Base-by-base conservation (phyloP, 2,797 vertebrate species). In the Toxotes lorentzi region DNA sequence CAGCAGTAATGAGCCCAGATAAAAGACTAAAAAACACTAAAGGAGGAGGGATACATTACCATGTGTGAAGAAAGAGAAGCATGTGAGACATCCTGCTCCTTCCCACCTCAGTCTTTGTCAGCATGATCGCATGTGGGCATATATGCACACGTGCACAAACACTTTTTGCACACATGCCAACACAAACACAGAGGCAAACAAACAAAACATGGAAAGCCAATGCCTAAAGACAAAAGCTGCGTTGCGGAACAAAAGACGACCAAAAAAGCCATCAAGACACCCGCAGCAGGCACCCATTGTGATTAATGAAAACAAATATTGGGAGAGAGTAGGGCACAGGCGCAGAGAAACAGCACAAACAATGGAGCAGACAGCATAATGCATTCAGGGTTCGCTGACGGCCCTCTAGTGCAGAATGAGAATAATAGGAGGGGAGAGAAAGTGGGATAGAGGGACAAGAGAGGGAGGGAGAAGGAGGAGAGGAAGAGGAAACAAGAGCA, bases 281-380 rank as follows among this genome's bases (percentile, higher is more conserved):
- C 93, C 93, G 90, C 95, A 95, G 94, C 95, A 95, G 95, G 93
- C 94, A 89, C 95, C 95, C 95, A 96, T 95, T 95, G 95, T 95
- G 96, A 96, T 97, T 96, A 96, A 96, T 97, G 95, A 96, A 96
- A 96, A 96, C 94, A 96, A 97, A 97, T 95, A 96, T 96, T 95
- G 95, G 95, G 91, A 90, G 89, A 91, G 91, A 94, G 89, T 81
- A 84, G 84, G 89, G 87, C 86, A 84, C 83, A 82, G 85, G 85
- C 87, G 60, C 87, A 84, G 86, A 88, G 90, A 93, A 92, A 92
- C 89, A 88, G 89, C 89, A 86, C 92, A 92, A 93, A 93, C 91
- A 93, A 94, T 91, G 87, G 88, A 91, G 88, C 91, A 92, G 92
- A 92, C 93, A 88, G 86, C 83, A 83, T 92, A 91, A 92, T 88